A percentile compares a stretch with the other conserved stretches of the same genome.
Evolutionary conservation across 2,888 invertebrate genomes (phyloP).

Genomic region (Merodon equestris): DNA sequence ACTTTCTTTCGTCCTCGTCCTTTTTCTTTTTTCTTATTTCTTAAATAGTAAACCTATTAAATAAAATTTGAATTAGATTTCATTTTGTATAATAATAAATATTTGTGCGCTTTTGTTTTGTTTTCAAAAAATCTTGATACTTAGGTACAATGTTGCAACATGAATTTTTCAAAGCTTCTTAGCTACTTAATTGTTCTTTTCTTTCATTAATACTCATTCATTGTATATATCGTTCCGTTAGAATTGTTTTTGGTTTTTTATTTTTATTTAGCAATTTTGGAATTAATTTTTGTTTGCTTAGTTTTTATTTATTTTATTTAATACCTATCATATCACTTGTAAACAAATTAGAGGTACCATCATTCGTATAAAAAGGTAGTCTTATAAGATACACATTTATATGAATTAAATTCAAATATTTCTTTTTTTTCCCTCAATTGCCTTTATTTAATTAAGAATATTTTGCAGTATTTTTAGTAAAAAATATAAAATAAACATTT

Average conservation of each 20-base stretch:
- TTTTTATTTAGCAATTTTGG: conserved; percentile 54
- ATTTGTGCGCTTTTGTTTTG: conserved; percentile 65
- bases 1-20: too few species aligned
- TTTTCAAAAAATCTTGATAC: conserved; percentile 60
- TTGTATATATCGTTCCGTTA: conserved; percentile 36
- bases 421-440: conserved; percentile 24
- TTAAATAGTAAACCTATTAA: conserved; percentile 15
- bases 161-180: conserved; percentile 58
- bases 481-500: conserved; percentile 36
- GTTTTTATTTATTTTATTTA: conserved; percentile 34
- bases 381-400: conserved; percentile 63
- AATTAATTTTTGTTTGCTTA: conserved; percentile 37
- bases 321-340: conserved; percentile 65
- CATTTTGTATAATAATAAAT: conserved; percentile 21
- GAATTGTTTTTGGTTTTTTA: conserved; percentile 5
- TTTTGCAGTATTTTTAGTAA: conserved; percentile 44
- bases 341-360: conserved; percentile 66
- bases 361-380: conserved; percentile 68
- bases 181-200: too few species aligned
- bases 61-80: conserved; percentile 11
- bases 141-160: conserved; percentile 68
- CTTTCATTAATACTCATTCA: conserved; percentile 41
- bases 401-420: conserved; percentile 20
- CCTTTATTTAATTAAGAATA: conserved; percentile 21
- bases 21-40: neutral